These are phyloP conservation scores for Siniperca knerii DNA, from an alignment of 2,113 vertebrate genomes.

Conservation along the genomic window DNA sequence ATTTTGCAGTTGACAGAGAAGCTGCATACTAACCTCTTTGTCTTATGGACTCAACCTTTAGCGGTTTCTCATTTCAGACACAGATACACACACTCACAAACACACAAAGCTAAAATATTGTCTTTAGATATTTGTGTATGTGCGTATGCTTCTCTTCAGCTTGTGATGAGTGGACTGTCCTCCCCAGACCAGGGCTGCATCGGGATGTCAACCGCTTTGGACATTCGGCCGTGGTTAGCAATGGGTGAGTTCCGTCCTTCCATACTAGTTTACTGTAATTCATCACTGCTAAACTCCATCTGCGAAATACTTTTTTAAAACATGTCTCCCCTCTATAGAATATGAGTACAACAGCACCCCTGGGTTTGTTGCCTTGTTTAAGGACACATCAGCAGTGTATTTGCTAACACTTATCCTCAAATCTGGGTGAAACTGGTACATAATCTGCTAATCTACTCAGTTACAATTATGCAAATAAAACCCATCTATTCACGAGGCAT, in stretches of 20 bases:
- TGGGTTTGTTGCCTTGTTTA: background rate
- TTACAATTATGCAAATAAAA: background rate
- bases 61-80: background rate
- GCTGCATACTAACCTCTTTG: background rate
- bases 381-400: background rate
- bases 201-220: constrained; percentile 91
- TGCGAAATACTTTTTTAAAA: background rate
- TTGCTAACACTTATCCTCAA: background rate
- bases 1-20: background rate
- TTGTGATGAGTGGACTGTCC: constrained; percentile 90
- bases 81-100: background rate
- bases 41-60: background rate
- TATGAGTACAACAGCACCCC: background rate
- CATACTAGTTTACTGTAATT: background rate
- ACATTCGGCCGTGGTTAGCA: constrained; percentile 88
- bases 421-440: background rate
- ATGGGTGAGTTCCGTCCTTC: constrained; percentile 82
- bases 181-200: constrained; percentile 87
- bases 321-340: too few relatives aligned
- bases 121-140: background rate
- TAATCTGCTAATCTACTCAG: background rate
- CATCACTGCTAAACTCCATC: background rate
- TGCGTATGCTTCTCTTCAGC: constrained; percentile 74
- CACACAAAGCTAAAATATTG: background rate
- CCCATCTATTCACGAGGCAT: background rate